Evolutionary conservation across 2,797 vertebrate species (phyloP), one percentile per base, ranked within the genome.

Genomic region (Champsocephalus esox): DNA sequence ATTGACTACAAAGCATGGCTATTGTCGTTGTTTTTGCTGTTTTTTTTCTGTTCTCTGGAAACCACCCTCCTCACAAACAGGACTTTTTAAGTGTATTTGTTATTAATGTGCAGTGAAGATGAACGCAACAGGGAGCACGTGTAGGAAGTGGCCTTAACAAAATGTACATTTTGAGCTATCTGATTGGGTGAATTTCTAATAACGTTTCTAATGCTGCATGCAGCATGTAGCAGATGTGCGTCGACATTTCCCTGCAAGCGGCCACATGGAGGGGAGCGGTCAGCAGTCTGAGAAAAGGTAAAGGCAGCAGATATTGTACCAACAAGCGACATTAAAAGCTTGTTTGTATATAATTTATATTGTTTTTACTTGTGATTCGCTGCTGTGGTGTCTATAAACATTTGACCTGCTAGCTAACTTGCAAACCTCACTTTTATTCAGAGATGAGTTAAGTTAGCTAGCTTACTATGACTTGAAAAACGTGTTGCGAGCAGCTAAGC

Each of bases 41-140:
- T 56, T 19, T 3, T 38, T 38, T 41, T 13, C 38, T 9, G 5
- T 17, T 8, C 5, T 17, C 4, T 21, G 32, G 0, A 21, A 52
- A 63, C 4, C 45, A 28, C 9, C 24, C 3, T 21, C 14, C 38
- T 41, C 12, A 19, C 12, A 43, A 55, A 56, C 19, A 1, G n/a
- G 1, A 16, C 60, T 50, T 57, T 28, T 24, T 0, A 5, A 68
- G 21, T 64, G n/a, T 12, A 3, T 21, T 32, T 77, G 60, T 75
- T 60, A 12, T 66, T 64, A 49, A 12, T 28, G 11, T 48, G 21
- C 10, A 46, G 12, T 10, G 16, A 6, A 9, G 70, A 1, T 80
- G 80, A 73, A 79, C n/a, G 66, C 69, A 66, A 2, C 80, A 80
- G 24, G 4, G 11, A 32, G 4, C 80, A 80, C 77, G 84, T 72